These are phyloP conservation scores for Karalla daura DNA, from an alignment of 2,797 vertebrate genomes.

Conservation along the genomic window DNA sequence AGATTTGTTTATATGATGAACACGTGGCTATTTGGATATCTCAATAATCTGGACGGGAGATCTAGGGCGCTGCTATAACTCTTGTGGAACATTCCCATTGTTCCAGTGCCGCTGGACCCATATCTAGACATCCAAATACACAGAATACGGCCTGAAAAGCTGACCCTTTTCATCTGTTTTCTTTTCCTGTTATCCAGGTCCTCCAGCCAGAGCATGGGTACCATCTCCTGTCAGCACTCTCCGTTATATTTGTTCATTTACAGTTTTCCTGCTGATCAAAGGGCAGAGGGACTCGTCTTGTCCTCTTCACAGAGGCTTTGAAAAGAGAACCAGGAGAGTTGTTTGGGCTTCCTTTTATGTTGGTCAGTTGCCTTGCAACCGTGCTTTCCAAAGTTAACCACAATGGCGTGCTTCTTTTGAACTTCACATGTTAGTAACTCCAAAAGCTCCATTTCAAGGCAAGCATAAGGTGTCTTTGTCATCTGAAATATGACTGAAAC, in stretches of 20 bases:
- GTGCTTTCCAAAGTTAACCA: constrained; percentile 27
- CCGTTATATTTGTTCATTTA: background rate
- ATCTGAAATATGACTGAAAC: background rate
- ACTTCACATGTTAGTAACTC: constrained; percentile 10
- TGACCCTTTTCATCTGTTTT: background rate
- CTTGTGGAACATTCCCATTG: background rate
- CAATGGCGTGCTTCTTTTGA: constrained; percentile 10
- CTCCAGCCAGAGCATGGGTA: background rate
- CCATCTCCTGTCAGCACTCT: background rate
- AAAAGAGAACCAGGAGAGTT: constrained; percentile 28
- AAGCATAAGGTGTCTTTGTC: background rate
- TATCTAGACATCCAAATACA: background rate
- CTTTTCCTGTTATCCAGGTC: background rate
- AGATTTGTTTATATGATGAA: background rate
- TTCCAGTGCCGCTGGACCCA: background rate
- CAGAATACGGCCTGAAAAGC: background rate
- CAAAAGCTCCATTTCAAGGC: background rate
- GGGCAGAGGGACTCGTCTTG: constrained; percentile 7
- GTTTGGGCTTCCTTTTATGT: constrained; percentile 28
- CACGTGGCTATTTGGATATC: background rate
- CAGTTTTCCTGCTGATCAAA: constrained; percentile 28
- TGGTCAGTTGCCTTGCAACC: constrained; percentile 12
- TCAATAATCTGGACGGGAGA: background rate
- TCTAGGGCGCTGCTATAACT: background rate
- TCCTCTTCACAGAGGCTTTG: constrained; percentile 17